Base-by-base conservation (phyloP, 2,113 vertebrate genomes). In the Coregonus clupeaformis region DNA sequence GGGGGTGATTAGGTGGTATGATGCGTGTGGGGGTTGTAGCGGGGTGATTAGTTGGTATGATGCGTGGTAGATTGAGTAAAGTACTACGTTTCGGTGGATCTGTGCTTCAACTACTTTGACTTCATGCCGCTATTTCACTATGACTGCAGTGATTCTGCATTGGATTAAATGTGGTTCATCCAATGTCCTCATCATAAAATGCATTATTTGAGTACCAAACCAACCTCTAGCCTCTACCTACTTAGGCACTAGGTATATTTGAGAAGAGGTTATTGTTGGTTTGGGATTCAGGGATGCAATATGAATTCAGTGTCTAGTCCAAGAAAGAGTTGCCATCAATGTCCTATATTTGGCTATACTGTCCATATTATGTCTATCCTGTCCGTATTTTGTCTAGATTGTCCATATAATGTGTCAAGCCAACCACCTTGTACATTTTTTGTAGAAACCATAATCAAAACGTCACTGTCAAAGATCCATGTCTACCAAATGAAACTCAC, bases 391-490 rank as follows among this genome's bases (percentile, higher is more conserved):
- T 25, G 62, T 64, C 62, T 64, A 30, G 14, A 65, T 64, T 55
- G 16, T 55, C 13, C 52, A 55, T 49, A 49, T 29, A 29, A 49
- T 49, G 9, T 55, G 52, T 55, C 52, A 55, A 79, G 78, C 85
- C 29, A 60, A 49, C 63, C 24, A 49, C 63, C 24, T 49, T 64
- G 22, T 29, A 20, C 24, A 49, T 20, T 16, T 6, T 68, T 20
- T n/a, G 32, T 12, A 67, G 71, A 57, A 67, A 32, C 36, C 60
- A 20, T 25, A 71, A n/a, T 60, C 64, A 25, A 68, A 68, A 73
- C 14, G 80, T 87, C 77, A 83, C 12, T 71, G 83, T 86, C 80
- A 78, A 71, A 80, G 79, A 83, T 76, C 25, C 57, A 16, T 68
- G 83, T 86, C 78, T 85, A 82, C 76, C 5, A 74, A 77, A 80